A percentile compares a stretch with the other conserved stretches of the same genome.
These are phyloP conservation scores for Ctena decussata DNA, from an alignment of 2,888 invertebrate genomes.

Conservation along the genomic window DNA sequence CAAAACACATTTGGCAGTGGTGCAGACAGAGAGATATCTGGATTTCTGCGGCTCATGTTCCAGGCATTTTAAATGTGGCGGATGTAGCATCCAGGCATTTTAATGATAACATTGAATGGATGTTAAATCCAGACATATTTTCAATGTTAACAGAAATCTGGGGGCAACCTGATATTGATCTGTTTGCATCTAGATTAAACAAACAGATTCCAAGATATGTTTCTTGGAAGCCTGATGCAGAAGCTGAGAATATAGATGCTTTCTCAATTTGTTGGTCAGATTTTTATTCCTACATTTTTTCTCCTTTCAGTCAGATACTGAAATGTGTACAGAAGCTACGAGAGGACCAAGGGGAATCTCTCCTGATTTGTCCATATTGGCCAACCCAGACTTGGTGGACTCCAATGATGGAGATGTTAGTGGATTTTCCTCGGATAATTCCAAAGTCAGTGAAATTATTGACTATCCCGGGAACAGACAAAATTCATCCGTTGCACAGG, in stretches of 20 bases:
- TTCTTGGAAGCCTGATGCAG: constrained; percentile 45
- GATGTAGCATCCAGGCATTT: too few species aligned
- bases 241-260: constrained; percentile 21
- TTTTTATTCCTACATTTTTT: too few species aligned
- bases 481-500: not conserved
- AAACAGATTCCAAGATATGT: constrained; percentile 12
- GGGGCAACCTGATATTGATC: constrained; percentile 12
- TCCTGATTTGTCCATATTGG: constrained; percentile 47
- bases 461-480: not conserved
- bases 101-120: too few species aligned
- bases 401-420: constrained; percentile 11
- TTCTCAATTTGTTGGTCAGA: constrained; percentile 29
- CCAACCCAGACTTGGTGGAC: constrained; percentile 44
- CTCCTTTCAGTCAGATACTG: constrained; percentile 37
- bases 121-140: too few species aligned
- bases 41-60: not conserved
- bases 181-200: constrained; percentile 43
- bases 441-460: not conserved
- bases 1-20: constrained; percentile 23
- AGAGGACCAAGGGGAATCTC: constrained; percentile 32
- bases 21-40: constrained; percentile 21
- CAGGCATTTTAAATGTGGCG: not conserved
- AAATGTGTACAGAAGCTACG: constrained; percentile 26
- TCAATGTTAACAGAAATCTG: not conserved
- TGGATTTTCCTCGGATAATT: constrained; percentile 16